A percentile compares a stretch with the other conserved stretches of the same genome.
These are phyloP conservation scores for Euplagia quadripunctaria DNA, from an alignment of 2,888 invertebrate genomes.

Conservation along the genomic window DNA sequence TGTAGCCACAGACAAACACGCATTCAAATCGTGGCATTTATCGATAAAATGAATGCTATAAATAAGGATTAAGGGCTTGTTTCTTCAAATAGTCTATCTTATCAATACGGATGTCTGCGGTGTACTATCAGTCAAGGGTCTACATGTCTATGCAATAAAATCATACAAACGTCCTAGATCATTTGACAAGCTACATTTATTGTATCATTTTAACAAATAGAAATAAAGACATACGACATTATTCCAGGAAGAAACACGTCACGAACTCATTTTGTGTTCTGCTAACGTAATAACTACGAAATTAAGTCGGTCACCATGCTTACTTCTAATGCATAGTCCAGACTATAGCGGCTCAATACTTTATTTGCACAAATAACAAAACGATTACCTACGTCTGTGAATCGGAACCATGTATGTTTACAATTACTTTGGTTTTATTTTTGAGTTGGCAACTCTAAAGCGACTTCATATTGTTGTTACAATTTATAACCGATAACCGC, in stretches of 20 bases:
- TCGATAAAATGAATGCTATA: not conserved
- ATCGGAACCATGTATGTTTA: no score
- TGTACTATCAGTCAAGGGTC: not conserved
- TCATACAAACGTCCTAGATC: not conserved
- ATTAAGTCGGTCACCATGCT: constrained; percentile 41
- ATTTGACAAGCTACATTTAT: constrained; percentile 10
- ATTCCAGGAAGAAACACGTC: constrained; percentile 34
- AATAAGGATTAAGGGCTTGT: not conserved
- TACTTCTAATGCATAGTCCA: constrained; percentile 4
- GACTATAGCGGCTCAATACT: not conserved
- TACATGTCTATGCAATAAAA: not conserved
- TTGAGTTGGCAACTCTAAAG: no score
- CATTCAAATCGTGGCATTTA: not conserved
- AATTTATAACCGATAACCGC: no score
- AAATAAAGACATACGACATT: constrained; percentile 12
- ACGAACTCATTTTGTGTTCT: constrained; percentile 15
- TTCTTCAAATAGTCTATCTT: not conserved
- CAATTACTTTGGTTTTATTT: no score
- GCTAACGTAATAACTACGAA: constrained; percentile 28
- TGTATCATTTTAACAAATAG: not conserved
- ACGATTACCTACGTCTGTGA: not conserved
- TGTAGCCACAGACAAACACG: not conserved
- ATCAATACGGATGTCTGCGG: not conserved
- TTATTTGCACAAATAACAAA: not conserved
- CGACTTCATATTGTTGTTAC: no score